phyloP scores from a whole-genome alignment of 2,113 vertebrate species.

The Colistium nudipinnis region DNA sequence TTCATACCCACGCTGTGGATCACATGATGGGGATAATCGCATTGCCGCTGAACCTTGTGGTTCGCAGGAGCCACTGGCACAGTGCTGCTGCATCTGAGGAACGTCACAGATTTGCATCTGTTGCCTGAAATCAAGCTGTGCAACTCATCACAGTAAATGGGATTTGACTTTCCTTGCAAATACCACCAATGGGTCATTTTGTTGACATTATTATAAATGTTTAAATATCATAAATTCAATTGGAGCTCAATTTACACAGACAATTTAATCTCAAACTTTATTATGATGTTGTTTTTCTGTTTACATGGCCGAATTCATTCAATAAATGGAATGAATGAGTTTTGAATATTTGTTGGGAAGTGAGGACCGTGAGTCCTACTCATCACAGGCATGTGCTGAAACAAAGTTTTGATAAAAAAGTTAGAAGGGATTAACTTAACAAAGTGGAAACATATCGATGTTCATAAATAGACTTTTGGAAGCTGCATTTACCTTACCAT shows the following conservation, averaged over 20 bases:
- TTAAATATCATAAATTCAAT: no score
- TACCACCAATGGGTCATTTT: no score
- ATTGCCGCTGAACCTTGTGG: constrained; percentile 64
- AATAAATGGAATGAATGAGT: background rate
- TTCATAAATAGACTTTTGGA: no score
- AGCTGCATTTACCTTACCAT: no score
- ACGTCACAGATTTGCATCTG: background rate
- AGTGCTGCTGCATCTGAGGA: background rate
- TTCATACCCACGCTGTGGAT: constrained; percentile 73
- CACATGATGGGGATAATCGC: constrained; percentile 84
- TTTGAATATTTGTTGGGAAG: background rate
- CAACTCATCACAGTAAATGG: background rate
- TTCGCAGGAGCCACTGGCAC: constrained; percentile 9
- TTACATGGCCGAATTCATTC: background rate
- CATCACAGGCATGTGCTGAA: background rate
- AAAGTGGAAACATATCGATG: no score
- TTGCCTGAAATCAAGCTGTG: background rate
- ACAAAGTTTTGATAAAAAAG: background rate
- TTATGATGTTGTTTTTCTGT: background rate
- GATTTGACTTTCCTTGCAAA: background rate
- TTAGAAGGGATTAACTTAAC: no score
- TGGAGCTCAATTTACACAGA: background rate
- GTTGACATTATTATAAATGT: no score
- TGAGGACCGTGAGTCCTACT: background rate
- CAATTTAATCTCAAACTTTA: background rate